Conservation (phyloP, 2,113 vertebrate species). For the Aegypius monachus region DNA sequence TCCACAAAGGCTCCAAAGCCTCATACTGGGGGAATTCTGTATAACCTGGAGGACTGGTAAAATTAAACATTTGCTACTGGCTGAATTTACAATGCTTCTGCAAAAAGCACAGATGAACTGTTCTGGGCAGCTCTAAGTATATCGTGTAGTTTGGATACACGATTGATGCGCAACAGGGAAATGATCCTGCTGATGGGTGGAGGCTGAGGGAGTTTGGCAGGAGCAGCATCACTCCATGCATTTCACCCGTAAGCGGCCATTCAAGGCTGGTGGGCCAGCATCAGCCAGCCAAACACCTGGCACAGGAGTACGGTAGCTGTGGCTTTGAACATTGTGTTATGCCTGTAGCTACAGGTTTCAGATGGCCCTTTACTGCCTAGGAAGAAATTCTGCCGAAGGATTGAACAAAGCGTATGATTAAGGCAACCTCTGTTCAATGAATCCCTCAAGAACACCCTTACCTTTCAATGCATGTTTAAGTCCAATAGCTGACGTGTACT, state of each 20-base stretch:
- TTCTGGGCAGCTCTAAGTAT: accelerated
- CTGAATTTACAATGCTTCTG: background rate
- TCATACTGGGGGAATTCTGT: background rate
- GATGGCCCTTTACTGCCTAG: background rate
- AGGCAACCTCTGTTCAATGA: background rate
- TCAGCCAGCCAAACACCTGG: background rate
- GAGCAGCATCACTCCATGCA: background rate
- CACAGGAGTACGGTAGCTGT: background rate
- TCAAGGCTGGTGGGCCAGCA: background rate
- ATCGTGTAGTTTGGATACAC: background rate
- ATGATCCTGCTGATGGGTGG: too few species aligned
- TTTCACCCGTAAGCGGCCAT: background rate
- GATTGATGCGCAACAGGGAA: background rate
- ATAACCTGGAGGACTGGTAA: background rate
- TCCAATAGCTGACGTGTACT: background rate
- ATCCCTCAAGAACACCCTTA: background rate
- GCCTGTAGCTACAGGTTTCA: background rate
- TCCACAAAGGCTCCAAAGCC: background rate
- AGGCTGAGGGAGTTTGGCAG: background rate
- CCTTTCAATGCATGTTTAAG: background rate
- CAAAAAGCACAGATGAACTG: background rate
- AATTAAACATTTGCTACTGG: background rate
- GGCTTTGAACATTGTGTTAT: accelerated
- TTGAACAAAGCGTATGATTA: background rate
- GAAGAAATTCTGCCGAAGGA: background rate